A percentile compares a stretch with the other conserved stretches of the same genome.
phyloP scores from a whole-genome alignment of 2,888 invertebrate genomes.

The Morpho helenor region DNA sequence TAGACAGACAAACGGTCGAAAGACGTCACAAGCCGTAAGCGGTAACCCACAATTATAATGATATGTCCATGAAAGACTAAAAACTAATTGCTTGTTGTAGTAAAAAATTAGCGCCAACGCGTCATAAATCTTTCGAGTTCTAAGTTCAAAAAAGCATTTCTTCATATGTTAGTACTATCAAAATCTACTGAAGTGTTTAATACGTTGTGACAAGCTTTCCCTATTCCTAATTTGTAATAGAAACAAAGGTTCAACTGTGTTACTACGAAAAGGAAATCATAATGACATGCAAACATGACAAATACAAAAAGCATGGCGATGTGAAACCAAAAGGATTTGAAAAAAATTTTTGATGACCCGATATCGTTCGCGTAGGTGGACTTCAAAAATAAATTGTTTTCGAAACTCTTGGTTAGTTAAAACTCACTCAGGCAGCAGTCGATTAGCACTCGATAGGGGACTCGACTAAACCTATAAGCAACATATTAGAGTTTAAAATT shows the following conservation, averaged over 20 bases:
- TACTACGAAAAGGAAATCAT: conserved; percentile 57
- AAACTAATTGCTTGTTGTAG: conserved; percentile 69
- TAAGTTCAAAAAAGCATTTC: conserved; percentile 48
- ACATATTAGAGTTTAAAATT: conserved; percentile 47
- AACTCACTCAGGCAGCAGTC: conserved; percentile 79
- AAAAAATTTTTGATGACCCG: conserved; percentile 34
- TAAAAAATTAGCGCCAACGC: conserved; percentile 75
- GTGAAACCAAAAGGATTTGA: conserved; percentile 46
- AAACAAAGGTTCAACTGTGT: conserved; percentile 32
- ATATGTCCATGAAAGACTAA: conserved; percentile 37
- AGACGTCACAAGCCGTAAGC: conserved; percentile 51
- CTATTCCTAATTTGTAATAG: conserved; percentile 10
- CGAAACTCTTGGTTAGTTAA: conserved; percentile 59
- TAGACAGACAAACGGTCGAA: conserved; percentile 62
- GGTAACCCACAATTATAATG: conserved; percentile 29
- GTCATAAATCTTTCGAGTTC: conserved; percentile 40
- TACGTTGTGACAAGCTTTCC: conserved; percentile 36
- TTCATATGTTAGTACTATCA: conserved; percentile 56
- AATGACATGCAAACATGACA: conserved; percentile 71
- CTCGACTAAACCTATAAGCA: conserved; percentile 47
- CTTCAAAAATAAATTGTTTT: conserved; percentile 77
- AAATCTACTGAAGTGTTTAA: conserved; percentile 42
- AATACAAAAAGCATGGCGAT: conserved; percentile 66
- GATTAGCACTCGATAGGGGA: conserved; percentile 67
- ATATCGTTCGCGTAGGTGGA: conserved; percentile 45